Percentiles rank a stretch among this genome's conserved stretches.
These are phyloP conservation scores for Ostrea edulis DNA, from an alignment of 1,140 invertebrate species.

Conservation along the genomic window DNA sequence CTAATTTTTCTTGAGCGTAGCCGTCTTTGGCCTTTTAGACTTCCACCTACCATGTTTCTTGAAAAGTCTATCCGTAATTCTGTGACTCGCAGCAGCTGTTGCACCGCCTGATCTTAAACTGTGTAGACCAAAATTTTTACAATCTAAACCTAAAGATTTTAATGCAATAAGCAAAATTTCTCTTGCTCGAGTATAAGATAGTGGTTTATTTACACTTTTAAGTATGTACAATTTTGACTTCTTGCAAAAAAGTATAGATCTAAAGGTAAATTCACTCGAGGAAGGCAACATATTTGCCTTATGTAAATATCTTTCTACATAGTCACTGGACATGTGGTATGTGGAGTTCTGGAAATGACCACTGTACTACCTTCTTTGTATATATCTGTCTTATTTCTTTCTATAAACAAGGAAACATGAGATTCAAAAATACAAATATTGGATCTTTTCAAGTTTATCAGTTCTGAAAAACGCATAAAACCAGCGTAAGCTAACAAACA, in stretches of 20 bases:
- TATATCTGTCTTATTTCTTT: too few relatives aligned
- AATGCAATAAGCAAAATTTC: constrained; percentile 38
- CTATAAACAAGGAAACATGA: too few relatives aligned
- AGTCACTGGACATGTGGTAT: too few relatives aligned
- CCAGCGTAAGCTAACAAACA: too few relatives aligned
- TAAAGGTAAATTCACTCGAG: constrained; percentile 51
- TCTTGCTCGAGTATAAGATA: constrained; percentile 54
- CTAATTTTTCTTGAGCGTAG: constrained; percentile 47
- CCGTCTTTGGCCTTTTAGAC: constrained; percentile 56
- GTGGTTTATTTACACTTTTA: constrained; percentile 42
- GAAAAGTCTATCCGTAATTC: too few relatives aligned
- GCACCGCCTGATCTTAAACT: constrained; percentile 44
- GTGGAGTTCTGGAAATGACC: constrained; percentile 45
- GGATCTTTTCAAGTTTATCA: too few relatives aligned
- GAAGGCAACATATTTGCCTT: constrained; percentile 33
- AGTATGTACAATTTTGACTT: constrained; percentile 44
- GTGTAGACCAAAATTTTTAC: constrained; percentile 42
- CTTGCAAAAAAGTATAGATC: constrained; percentile 49
- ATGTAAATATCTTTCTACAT: constrained; percentile 47
- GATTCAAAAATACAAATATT: too few relatives aligned
- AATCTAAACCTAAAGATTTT: constrained; percentile 43
- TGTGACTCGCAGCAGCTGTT: too few relatives aligned
- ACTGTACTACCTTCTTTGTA: constrained; percentile 41
- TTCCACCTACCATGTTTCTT: too few relatives aligned
- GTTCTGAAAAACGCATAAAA: too few relatives aligned